Conservation (phyloP, 2,888 invertebrate genomes). For the Acanthosepion esculentum region DNA sequence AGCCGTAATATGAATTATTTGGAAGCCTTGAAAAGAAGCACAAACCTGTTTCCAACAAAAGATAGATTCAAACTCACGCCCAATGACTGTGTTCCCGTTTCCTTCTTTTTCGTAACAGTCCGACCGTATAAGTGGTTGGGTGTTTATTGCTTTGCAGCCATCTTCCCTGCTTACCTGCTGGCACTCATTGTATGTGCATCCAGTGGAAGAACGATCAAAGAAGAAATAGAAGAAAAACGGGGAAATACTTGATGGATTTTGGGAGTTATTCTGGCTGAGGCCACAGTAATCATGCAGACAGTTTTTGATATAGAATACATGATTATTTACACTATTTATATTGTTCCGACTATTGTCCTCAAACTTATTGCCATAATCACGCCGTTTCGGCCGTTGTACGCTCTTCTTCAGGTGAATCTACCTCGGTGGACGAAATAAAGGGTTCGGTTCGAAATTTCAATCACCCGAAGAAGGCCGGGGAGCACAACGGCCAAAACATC, state of each 20-base stretch:
- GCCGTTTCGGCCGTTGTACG: too few species aligned
- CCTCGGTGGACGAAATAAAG: too few species aligned
- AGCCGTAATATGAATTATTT: too few species aligned
- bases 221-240: neutral
- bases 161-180: neutral
- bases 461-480: too few species aligned
- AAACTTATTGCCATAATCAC: too few species aligned
- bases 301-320: neutral
- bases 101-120: neutral
- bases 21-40: too few species aligned
- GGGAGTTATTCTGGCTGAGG: neutral
- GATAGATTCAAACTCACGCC: neutral
- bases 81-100: neutral
- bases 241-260: neutral
- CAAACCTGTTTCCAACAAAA: neutral
- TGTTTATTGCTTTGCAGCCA: neutral
- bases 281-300: neutral
- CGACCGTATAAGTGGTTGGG: neutral
- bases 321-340: too few species aligned
- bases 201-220: neutral
- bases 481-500: too few species aligned
- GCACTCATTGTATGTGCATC: neutral
- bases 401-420: too few species aligned
- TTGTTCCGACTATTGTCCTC: too few species aligned
- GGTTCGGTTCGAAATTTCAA: too few species aligned